Evolutionary conservation across 2,888 invertebrate species (phyloP).

Genomic region (Leistus spinibarbis): DNA sequence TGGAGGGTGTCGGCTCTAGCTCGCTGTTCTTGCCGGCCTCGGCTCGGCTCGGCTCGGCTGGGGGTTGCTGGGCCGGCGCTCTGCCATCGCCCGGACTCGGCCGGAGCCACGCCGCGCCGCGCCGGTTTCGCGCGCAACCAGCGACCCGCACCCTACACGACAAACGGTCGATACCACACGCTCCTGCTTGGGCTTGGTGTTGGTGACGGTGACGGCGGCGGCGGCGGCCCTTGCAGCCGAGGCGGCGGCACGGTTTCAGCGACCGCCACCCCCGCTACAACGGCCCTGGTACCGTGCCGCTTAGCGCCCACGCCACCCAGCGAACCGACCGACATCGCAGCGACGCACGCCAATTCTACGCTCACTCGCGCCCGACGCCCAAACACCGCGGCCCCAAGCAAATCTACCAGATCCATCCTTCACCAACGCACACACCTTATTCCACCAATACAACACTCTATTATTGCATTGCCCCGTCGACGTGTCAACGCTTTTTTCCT

Average conservation of each 20-base stretch:
- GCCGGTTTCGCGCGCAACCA: slow-evolving; percentile 33
- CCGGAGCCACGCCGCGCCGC: slow-evolving; percentile 47
- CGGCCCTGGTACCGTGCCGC: not conserved
- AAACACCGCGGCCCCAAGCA: not conserved
- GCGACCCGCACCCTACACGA: slow-evolving; percentile 22
- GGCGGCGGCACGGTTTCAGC: not conserved
- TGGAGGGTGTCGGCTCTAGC: slow-evolving; percentile 61
- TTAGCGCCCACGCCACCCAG: not conserved
- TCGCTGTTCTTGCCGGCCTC: slow-evolving; percentile 57
- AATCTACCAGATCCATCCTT: not conserved
- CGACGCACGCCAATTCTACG: slow-evolving; percentile 21
- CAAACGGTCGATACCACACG: slow-evolving; percentile 3
- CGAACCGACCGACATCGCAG: slow-evolving; percentile 41
- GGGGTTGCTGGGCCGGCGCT: slow-evolving; percentile 55
- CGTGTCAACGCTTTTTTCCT: not conserved
- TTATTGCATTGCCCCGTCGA: no score
- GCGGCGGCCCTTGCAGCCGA: not conserved
- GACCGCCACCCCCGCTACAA: not conserved
- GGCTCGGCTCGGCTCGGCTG: slow-evolving; percentile 50
- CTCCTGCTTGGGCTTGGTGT: not conserved
- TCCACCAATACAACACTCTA: not conserved
- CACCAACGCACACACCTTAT: slow-evolving; percentile 7
- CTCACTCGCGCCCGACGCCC: slow-evolving; percentile 41
- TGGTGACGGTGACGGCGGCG: not conserved
- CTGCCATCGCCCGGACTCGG: slow-evolving; percentile 52